phyloP scores from a whole-genome alignment of 1,140 invertebrate genomes.

The Bombus soroeensis region DNA sequence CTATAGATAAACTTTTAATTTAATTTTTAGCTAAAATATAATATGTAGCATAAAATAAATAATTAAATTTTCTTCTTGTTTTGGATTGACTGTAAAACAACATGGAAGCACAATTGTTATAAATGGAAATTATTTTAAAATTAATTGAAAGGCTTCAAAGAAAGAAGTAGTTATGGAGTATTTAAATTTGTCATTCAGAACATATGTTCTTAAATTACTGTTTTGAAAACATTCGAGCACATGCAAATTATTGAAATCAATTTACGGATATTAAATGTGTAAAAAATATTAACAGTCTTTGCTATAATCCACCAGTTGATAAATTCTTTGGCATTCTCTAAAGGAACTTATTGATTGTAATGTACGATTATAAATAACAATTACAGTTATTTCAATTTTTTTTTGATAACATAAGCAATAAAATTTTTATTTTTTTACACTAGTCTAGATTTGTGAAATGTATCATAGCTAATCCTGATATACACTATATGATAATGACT shows the following conservation, averaged over 20 bases:
- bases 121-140: background rate
- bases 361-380: background rate
- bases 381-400: background rate
- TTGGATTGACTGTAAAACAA: background rate
- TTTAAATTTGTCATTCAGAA: background rate
- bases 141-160: background rate
- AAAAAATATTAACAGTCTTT: constrained; percentile 31
- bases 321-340: constrained; percentile 16
- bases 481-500: background rate
- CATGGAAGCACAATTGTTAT: constrained; percentile 16
- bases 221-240: background rate
- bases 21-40: background rate
- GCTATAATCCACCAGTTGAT: background rate
- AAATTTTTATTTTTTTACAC: background rate
- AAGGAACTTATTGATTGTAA: constrained; percentile 22
- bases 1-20: background rate
- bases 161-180: background rate
- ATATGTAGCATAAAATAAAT: background rate
- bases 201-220: background rate
- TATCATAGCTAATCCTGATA: background rate
- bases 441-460: background rate
- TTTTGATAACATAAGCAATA: background rate
- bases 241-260: constrained; percentile 6
- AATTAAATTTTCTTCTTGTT: background rate
- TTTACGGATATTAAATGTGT: background rate